Conservation (phyloP, 2,888 invertebrate genomes). For the Notodonta dromedarius region DNA sequence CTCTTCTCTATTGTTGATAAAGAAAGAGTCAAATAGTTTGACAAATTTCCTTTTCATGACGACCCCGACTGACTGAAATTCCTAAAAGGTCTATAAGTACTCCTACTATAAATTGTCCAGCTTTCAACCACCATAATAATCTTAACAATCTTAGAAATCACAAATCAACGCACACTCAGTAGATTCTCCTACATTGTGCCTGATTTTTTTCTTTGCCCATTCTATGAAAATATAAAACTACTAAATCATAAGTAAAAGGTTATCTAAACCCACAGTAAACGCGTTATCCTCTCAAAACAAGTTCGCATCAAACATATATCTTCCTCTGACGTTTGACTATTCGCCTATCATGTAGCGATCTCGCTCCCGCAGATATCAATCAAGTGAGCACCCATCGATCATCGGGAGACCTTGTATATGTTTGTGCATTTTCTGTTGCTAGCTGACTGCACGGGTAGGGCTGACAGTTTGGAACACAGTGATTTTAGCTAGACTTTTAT, state of each 20-base stretch:
- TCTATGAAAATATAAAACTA: not conserved
- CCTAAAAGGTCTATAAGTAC: no score
- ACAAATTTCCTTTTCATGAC: no score
- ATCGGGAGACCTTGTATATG: constrained; percentile 16
- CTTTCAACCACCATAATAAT: no score
- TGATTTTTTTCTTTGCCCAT: no score
- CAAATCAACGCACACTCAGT: not conserved
- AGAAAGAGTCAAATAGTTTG: no score
- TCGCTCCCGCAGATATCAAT: constrained; percentile 29
- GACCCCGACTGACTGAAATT: no score
- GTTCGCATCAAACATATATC: constrained; percentile 3
- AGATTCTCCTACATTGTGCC: no score
- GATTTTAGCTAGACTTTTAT: no score
- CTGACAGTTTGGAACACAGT: not conserved
- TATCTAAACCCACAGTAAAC: no score
- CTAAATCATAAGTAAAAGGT: no score
- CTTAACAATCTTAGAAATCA: not conserved
- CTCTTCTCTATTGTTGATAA: no score
- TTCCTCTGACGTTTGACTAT: constrained; percentile 7
- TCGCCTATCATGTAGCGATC: constrained; percentile 6
- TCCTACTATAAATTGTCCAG: no score
- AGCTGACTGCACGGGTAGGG: constrained; percentile 21
- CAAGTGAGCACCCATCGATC: constrained; percentile 44
- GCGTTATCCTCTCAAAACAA: not conserved
- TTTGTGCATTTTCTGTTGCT: constrained; percentile 41